phyloP scores from a whole-genome alignment of 1,140 invertebrate species.

The Pogonognathellus flavescens region DNA sequence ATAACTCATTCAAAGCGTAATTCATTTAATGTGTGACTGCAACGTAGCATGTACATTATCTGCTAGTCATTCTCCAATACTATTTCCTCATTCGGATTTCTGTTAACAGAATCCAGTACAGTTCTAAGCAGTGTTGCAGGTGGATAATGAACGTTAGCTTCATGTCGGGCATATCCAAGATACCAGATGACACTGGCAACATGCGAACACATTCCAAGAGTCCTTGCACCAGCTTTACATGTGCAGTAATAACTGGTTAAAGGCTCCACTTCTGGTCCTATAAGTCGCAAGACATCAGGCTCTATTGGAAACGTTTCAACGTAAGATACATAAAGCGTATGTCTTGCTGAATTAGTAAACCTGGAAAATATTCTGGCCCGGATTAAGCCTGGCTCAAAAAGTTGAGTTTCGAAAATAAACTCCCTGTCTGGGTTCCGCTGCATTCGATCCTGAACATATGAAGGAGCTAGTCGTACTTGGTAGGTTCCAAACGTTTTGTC shows the following conservation, averaged over 20 bases:
- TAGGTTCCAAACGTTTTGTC: neutral
- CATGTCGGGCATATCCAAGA: conserved; percentile 47
- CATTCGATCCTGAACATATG: neutral
- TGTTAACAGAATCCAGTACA: neutral
- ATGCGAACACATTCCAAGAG: conserved; percentile 55
- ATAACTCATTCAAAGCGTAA: too few species aligned
- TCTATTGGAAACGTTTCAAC: neutral
- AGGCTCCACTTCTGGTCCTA: neutral
- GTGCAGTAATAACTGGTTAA: conserved; percentile 48
- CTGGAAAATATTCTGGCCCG: conserved; percentile 28
- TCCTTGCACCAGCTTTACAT: conserved; percentile 56
- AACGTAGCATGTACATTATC: too few species aligned
- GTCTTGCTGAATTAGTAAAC: neutral
- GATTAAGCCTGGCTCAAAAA: neutral
- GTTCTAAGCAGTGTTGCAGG: neutral
- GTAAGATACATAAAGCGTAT: neutral
- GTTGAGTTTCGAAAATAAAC: neutral
- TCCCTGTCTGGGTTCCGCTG: neutral
- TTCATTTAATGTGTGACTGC: too few species aligned
- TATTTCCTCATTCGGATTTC: too few species aligned
- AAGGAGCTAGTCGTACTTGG: neutral
- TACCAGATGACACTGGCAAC: conserved; percentile 52
- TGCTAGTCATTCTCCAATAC: too few species aligned
- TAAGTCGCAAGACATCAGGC: too few species aligned
- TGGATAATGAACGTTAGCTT: neutral